Percentiles rank a stretch among this genome's conserved stretches.
phyloP scores from a whole-genome alignment of 1,140 invertebrate species.

The roundworm (Caenorhabditis elegans) region DNA sequence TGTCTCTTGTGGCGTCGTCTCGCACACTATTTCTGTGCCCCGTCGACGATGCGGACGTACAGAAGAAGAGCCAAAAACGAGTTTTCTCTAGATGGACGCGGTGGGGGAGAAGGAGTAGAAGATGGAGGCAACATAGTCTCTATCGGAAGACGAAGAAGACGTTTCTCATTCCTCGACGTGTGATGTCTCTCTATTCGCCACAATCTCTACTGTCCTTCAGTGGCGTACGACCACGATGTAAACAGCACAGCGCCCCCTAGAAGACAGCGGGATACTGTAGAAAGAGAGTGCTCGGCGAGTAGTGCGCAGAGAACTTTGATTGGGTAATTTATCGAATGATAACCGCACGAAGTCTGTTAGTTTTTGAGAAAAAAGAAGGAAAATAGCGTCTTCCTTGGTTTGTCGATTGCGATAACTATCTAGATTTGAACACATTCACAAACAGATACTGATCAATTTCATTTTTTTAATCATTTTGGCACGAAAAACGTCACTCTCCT shows the following conservation, averaged over 20 bases:
- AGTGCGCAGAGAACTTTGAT: constrained; percentile 24
- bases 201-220: constrained; percentile 5
- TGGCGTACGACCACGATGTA: constrained; percentile 6
- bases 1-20: not conserved
- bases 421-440: not conserved
- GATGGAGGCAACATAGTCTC: constrained; percentile 1
- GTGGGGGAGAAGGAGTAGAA: not conserved
- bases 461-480: too few relatives aligned
- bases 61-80: constrained; percentile 30
- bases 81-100: constrained; percentile 28
- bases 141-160: constrained; percentile 31
- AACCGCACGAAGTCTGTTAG: not conserved
- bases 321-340: constrained; percentile 33
- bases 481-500: too few relatives aligned
- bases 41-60: not conserved
- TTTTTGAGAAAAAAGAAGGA: not conserved
- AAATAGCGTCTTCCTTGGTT: not conserved
- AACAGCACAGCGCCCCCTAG: not conserved
- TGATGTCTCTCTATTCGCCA: not conserved
- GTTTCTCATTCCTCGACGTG: constrained; percentile 25
- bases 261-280: constrained; percentile 11
- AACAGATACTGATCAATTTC: not conserved
- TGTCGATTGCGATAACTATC: not conserved
- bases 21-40: constrained; percentile 10
- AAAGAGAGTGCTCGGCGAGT: constrained; percentile 27